These are phyloP conservation scores for Catagonus wagneri DNA, from an alignment of 2,113 vertebrate species.

Conservation along the genomic window DNA sequence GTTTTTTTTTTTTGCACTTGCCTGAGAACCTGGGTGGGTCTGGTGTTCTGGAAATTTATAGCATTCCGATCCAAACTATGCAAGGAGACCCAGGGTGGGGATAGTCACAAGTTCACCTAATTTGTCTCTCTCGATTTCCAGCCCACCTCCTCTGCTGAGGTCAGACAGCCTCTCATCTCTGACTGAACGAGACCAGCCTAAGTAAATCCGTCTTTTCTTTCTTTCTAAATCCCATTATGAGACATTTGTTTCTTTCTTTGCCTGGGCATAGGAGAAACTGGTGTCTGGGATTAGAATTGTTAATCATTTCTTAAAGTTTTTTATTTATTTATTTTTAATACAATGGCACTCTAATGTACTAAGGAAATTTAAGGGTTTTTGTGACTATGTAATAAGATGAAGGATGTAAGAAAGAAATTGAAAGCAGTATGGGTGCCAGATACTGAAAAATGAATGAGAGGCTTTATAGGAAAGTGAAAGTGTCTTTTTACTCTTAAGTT, in stretches of 20 bases:
- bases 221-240: background rate
- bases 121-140: background rate
- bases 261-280: background rate
- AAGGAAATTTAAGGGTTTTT: slow-evolving; percentile 28
- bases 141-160: background rate
- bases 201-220: background rate
- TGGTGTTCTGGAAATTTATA: slow-evolving; percentile 72
- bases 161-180: background rate
- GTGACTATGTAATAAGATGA: background rate
- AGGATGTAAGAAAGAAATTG: background rate
- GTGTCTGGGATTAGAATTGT: background rate
- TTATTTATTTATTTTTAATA: background rate
- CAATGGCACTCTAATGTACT: background rate
- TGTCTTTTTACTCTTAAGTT: slow-evolving; percentile 31
- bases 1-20: slow-evolving; percentile 73
- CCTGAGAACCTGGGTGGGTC: slow-evolving; percentile 72
- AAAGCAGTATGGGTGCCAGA: background rate
- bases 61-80: slow-evolving; percentile 68
- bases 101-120: background rate
- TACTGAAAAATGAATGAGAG: background rate
- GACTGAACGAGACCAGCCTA: background rate
- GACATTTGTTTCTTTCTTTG: background rate
- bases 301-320: background rate
- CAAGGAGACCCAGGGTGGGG: slow-evolving; percentile 51
- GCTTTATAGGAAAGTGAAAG: slow-evolving; percentile 4